Evolutionary conservation across 2,888 invertebrate species (phyloP), one percentile per base, ranked within the genome.

Genomic region (Netelia fuscicornis): DNA sequence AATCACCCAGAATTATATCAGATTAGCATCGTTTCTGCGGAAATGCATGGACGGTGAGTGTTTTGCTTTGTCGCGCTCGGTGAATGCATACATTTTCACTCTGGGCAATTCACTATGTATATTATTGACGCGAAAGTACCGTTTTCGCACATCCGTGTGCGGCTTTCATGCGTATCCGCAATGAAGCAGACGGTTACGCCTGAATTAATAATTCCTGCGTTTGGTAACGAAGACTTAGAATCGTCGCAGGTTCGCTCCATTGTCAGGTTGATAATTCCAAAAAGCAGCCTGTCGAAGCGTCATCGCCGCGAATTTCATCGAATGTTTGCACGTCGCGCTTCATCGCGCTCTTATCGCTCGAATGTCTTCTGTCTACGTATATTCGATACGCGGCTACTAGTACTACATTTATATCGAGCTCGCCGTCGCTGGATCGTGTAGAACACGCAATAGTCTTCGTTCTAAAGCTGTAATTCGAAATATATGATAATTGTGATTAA

Each of bases 181-280:
- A 13, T 60, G 25, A 20, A 48, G 25, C 20, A 37, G 42, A 58
- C 58, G 58, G 52, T 74, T 52, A 79, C 79, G 75, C 62, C 62
- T 80, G 9, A 74, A 81, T 80, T 80, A 82, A 87, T 87, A 86
- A 89, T 86, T 87, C 79, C 88, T 89, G 88, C 89, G 86, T 89
- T 90, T 88, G 87, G 87, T 77, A 37, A 72, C 10, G 56, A 25
- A 3, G 48, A 25, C 5, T n/a, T 52, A 62, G 77, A 56, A 70
- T 67, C 83, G 62, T 37, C 52, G 79, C 77, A 74, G 71, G n/a
- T 13, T 75, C 56, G 48, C 6, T 58, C 25, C 44, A 44, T 74
- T 68, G 44, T 58, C 74, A 62, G 84, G 67, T 79, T 60, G n/a
- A 62, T 83, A 86, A 88, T 89, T 78, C 72, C 84, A 77, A 13